Base-by-base conservation (phyloP, 2,113 vertebrate species). In the Plotosus lineatus region DNA sequence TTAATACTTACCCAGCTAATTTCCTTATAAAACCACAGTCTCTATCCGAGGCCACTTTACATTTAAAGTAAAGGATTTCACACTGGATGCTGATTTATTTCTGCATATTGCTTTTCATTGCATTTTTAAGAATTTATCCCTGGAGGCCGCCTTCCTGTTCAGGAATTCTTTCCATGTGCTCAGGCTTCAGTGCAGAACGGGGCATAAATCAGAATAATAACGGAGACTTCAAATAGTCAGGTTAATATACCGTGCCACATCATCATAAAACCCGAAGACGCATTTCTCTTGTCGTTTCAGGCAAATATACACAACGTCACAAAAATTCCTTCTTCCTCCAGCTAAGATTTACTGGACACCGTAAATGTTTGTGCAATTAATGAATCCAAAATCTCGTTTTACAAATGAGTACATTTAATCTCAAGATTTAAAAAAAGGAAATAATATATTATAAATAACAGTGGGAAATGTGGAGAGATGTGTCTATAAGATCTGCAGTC, bases 361-460 rank as follows among this genome's bases (percentile, higher is more conserved):
- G 10, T 51, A 50, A 7, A 42, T 21, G 33, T 10, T 38, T 26
- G 10, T 42, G 23, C 15, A 3, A 28, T 71, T 15, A 48, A 71
- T 3, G 0, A 72, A 33, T 36, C 5, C 46, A 73, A 51, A 73
- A 21, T 51, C 10, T 51, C 3, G n/a, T 4, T 78, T 42, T 74
- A 66, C 15, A 74, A 73, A 44, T 3, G 19, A 23, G 58, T 60
- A 38, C 9, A 75, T 85, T 82, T 85, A 79, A 68, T 85, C 14
- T 56, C 48, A 56, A 60, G 21, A 77, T 83, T 75, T 60, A n/a
- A 77, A 60, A 83, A 21, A 53, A 75, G 31, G 23, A 26, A 28
- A 17, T 2, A 72, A 78, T 48, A 84, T 60, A 75, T 75, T 75
- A 79, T 83, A 68, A 83, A 75, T 74, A 60, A 72, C 40, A 69